Base-by-base conservation (phyloP, 2,113 vertebrate species). In the Cheirogaleus medius region DNA sequence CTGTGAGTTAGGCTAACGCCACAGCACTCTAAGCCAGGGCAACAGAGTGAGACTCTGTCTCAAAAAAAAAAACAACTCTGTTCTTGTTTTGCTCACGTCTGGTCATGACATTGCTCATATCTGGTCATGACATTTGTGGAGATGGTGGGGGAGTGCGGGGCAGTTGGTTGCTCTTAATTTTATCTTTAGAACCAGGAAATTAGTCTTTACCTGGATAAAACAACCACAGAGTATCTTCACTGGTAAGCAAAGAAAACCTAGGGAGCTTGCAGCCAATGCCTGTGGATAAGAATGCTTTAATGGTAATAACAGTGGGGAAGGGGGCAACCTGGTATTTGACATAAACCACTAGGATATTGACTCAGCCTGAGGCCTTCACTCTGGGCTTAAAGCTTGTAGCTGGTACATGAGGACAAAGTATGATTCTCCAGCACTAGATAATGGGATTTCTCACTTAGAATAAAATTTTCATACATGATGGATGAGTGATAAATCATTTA, bases 171-270 rank as follows among this genome's bases (percentile, higher is more conserved):
- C 32, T 95, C 83, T 71, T 91, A 87, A 71, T 91, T 93, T 91
- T 68, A 77, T 91, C 56, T 91, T 95, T n/a, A 85, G 42, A 95
- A 84, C 32, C 69, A 92, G 69, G 44, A 94, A 94, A 92, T 95
- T 85, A 92, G 58, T 86, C 32, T 93, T 69, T 80, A 96, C 49
- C 52, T 90, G 58, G 78, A 90, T 86, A 94, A 92, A 96, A 77
- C 44, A 34, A 86, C 37, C 60, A 95, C 34, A 83, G 13, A 66
- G 71, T 58, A 87, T 20, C 27, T 64, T 80, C 42, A 89, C n/a
- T 32, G 66, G 17, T 71, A 91, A 47, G 54, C 71, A 88, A 83
- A 91, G 56, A 91, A 78, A 69, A 91, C 34, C 39, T 69, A 91
- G 15, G 42, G 63, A 91, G 18, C 76, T 20, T 91, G 13, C 8